Percentiles rank a stretch among this genome's conserved stretches.
These are phyloP conservation scores for Lacerta viridis DNA, from an alignment of 2,797 vertebrate species.

Conservation along the genomic window DNA sequence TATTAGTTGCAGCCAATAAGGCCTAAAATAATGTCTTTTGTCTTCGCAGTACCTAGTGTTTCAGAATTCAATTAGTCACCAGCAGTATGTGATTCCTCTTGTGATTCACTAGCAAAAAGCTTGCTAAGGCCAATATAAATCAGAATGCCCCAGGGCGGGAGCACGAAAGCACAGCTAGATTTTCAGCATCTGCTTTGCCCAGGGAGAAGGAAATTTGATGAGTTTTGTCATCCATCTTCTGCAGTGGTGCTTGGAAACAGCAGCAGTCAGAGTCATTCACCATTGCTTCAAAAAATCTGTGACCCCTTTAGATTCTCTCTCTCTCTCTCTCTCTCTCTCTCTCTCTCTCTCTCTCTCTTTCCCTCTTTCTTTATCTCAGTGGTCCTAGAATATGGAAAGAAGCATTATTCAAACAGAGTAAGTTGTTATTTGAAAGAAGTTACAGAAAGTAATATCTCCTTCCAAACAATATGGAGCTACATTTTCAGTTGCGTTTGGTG, in stretches of 20 bases:
- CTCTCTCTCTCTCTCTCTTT: too few species aligned
- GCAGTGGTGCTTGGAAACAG: constrained; percentile 57
- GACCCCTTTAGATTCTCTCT: not conserved
- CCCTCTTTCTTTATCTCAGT: not conserved
- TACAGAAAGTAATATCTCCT: not conserved
- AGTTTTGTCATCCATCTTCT: constrained; percentile 64
- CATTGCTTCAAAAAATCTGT: constrained; percentile 34
- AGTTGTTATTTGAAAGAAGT: constrained; percentile 2
- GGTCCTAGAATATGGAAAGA: constrained; percentile 12
- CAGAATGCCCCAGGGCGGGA: constrained; percentile 53
- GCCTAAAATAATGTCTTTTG: not conserved
- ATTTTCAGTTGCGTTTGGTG: not conserved
- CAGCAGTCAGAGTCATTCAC: constrained; percentile 62
- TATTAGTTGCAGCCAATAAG: constrained; percentile 29
- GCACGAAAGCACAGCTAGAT: constrained; percentile 42
- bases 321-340: not conserved
- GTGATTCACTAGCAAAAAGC: constrained; percentile 34
- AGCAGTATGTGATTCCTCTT: constrained; percentile 54
- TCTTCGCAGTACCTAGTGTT: not conserved
- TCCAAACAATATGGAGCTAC: not conserved
- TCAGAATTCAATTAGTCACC: constrained; percentile 63
- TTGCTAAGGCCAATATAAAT: constrained; percentile 65
- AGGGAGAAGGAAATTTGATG: constrained; percentile 55
- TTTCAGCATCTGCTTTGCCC: constrained; percentile 57
- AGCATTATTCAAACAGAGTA: not conserved